These are phyloP conservation scores for Balanococcus diminutus DNA, from an alignment of 2,888 invertebrate genomes.

Conservation along the genomic window DNA sequence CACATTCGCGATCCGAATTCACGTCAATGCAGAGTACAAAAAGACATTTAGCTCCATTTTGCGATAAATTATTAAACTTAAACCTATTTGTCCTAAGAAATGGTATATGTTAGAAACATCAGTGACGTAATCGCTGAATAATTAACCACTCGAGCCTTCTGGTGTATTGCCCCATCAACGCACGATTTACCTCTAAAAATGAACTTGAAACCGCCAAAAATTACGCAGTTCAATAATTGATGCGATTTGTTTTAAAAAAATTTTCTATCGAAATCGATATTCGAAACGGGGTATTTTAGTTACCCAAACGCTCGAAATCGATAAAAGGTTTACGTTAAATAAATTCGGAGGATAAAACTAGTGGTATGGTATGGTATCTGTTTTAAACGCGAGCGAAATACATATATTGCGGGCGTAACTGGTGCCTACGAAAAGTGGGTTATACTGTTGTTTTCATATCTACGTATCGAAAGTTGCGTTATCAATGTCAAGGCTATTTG, in stretches of 20 bases:
- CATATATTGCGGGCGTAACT: slow-evolving; percentile 27
- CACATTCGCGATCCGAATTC: not conserved
- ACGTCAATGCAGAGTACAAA: not conserved
- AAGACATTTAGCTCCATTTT: not conserved
- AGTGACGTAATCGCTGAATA: not conserved
- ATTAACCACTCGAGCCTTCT: not conserved
- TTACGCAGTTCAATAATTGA: not conserved
- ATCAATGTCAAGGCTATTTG: slow-evolving; percentile 45
- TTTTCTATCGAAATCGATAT: not conserved
- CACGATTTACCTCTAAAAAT: not conserved
- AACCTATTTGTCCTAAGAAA: not conserved
- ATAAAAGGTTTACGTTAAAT: not conserved
- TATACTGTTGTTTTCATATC: slow-evolving; percentile 38
- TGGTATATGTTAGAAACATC: not conserved
- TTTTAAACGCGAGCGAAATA: slow-evolving; percentile 17
- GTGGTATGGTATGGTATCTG: not conserved
- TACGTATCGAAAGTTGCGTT: slow-evolving; percentile 48
- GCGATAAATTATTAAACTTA: not conserved
- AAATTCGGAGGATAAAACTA: slow-evolving; percentile 23
- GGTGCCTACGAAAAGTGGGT: slow-evolving; percentile 49
- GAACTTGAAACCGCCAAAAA: slow-evolving; percentile 16
- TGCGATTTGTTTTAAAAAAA: not conserved
- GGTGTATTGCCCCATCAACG: not conserved
- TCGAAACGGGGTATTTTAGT: not conserved
- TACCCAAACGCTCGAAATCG: not conserved